Conservation (phyloP, 30 jellyfish, hydroid and myxozoan species). For the Cassiopea xamachana region DNA sequence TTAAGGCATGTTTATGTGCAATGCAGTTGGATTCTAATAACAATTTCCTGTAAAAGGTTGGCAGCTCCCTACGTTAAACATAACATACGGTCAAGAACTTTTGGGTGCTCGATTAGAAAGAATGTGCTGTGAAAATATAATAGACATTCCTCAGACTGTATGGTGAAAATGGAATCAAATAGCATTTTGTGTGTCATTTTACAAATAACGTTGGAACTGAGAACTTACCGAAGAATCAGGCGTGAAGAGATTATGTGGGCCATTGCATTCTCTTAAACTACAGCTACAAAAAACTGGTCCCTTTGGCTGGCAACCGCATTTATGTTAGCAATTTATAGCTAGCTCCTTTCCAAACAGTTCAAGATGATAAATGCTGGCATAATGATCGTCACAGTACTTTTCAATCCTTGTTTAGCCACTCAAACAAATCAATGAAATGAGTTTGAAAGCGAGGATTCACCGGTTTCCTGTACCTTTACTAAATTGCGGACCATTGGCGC, state of each 20-base stretch:
- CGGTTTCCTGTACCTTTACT: background rate
- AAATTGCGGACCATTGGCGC: conserved; percentile 23
- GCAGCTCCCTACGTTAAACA: too few species aligned
- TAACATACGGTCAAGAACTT: too few species aligned
- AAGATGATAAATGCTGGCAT: conserved; percentile 48
- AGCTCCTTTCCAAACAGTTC: conserved; percentile 29
- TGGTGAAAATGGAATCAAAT: too few species aligned
- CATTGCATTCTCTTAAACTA: background rate
- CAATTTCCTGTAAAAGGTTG: too few species aligned
- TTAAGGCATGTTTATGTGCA: background rate
- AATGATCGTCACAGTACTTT: conserved; percentile 25
- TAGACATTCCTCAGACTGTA: too few species aligned
- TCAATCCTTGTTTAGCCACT: conserved; percentile 51
- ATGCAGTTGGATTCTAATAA: background rate
- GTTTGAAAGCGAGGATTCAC: conserved; percentile 43
- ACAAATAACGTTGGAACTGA: background rate
- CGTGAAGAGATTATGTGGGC: conserved; percentile 41
- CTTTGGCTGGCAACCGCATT: conserved; percentile 26
- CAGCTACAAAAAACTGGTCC: background rate
- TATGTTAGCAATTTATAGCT: background rate
- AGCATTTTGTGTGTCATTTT: too few species aligned
- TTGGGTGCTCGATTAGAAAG: too few species aligned
- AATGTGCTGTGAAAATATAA: too few species aligned
- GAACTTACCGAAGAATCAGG: conserved; percentile 40
- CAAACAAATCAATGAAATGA: conserved; percentile 55